phyloP scores from a whole-genome alignment of 2,113 vertebrate genomes.

The Leptodactylus fuscus region DNA sequence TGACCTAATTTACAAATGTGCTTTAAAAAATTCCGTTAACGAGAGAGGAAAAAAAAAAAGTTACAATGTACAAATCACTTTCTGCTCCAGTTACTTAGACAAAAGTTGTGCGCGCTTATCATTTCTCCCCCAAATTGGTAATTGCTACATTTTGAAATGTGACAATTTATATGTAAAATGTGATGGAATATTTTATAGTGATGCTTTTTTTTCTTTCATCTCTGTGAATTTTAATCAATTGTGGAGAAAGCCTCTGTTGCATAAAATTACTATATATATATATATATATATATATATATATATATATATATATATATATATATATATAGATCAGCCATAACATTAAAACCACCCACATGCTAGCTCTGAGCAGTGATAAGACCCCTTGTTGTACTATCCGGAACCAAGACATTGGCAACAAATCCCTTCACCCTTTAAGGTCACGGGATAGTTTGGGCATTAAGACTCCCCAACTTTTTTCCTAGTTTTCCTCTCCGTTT shows the following conservation, averaged over 20 bases:
- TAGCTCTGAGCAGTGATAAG: too few relatives aligned
- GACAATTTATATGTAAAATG: slow-evolving; percentile 58
- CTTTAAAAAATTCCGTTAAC: slow-evolving; percentile 41
- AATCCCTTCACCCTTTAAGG: too few relatives aligned
- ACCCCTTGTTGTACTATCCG: too few relatives aligned
- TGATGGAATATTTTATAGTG: slow-evolving; percentile 32
- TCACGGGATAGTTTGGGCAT: too few relatives aligned
- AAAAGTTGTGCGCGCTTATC: slow-evolving; percentile 51
- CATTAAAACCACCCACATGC: too few relatives aligned
- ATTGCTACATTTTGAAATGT: slow-evolving; percentile 49
- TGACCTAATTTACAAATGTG: slow-evolving; percentile 57
- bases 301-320: slow-evolving; percentile 12
- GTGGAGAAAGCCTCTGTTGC: neutral
- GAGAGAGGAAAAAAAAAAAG: slow-evolving; percentile 41
- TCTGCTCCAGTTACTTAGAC: slow-evolving; percentile 59
- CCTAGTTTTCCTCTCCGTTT: too few relatives aligned
- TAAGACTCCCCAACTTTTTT: too few relatives aligned
- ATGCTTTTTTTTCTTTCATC: slow-evolving; percentile 16
- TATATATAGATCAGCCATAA: neutral
- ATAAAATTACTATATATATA: neutral
- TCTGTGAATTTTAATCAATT: neutral
- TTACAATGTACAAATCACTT: slow-evolving; percentile 58
- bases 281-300: too few relatives aligned
- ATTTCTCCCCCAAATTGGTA: slow-evolving; percentile 52
- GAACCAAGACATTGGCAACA: too few relatives aligned